Conservation (phyloP, 2,797 vertebrate genomes). For the Holocentrus rufus region DNA sequence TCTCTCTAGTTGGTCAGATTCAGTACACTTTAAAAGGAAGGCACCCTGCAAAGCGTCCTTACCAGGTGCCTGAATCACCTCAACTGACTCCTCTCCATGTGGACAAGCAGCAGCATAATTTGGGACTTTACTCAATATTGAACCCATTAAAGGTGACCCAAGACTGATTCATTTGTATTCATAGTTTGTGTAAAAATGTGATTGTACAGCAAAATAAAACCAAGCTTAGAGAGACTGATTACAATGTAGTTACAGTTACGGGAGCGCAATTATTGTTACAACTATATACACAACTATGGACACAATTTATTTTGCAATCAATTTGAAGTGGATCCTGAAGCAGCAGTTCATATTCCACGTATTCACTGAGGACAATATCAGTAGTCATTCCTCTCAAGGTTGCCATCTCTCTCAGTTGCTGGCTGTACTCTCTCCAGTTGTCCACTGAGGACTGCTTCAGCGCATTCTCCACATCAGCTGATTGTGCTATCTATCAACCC, state of each 20-base stretch:
- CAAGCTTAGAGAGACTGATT: neutral
- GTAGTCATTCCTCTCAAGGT: constrained; percentile 77
- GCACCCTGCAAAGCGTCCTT: too few relatives aligned
- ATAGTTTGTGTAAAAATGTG: too few relatives aligned
- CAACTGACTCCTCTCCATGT: too few relatives aligned
- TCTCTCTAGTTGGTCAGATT: neutral
- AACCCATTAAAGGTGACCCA: too few relatives aligned
- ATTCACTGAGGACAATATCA: constrained; percentile 74
- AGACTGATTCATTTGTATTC: too few relatives aligned
- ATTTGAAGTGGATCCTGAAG: constrained; percentile 46
- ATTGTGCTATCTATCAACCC: constrained; percentile 86
- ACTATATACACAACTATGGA: constrained; percentile 40
- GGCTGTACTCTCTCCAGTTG: constrained; percentile 73
- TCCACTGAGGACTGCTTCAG: constrained; percentile 78
- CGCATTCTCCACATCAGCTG: constrained; percentile 83
- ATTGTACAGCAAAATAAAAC: too few relatives aligned
- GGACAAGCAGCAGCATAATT: too few relatives aligned
- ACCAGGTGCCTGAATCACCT: too few relatives aligned
- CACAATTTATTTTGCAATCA: constrained; percentile 39
- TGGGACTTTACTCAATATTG: too few relatives aligned
- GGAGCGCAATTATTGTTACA: constrained; percentile 13
- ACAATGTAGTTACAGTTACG: neutral
- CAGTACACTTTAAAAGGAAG: constrained; percentile 4
- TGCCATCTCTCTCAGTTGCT: constrained; percentile 69
- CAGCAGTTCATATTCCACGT: constrained; percentile 42